phyloP scores from a whole-genome alignment of 2,888 invertebrate species.

The Escarpia spicata region DNA sequence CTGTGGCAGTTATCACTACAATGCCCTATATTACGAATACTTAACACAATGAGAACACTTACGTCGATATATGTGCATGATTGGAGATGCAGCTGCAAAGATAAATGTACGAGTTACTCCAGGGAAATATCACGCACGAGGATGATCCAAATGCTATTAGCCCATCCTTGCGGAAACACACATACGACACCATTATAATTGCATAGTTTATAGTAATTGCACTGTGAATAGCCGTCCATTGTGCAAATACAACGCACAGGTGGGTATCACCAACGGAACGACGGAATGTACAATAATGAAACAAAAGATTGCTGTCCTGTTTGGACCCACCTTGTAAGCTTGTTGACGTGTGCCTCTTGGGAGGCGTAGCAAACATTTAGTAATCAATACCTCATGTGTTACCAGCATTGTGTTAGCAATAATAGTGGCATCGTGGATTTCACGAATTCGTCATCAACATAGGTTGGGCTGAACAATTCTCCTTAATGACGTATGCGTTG shows the following conservation, averaged over 20 bases:
- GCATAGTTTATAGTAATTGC: neutral
- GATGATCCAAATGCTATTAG: neutral
- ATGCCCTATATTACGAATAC: no score
- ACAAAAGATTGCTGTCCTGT: neutral
- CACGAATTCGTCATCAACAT: neutral
- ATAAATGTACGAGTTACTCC: neutral
- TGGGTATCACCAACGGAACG: neutral
- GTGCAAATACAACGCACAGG: neutral
- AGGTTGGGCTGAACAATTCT: neutral
- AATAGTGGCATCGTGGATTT: neutral
- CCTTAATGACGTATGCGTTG: neutral
- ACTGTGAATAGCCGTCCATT: neutral
- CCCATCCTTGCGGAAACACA: neutral
- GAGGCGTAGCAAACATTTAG: neutral
- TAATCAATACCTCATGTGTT: neutral
- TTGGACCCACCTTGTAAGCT: neutral
- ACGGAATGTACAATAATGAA: neutral
- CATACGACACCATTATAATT: neutral
- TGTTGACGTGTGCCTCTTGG: neutral
- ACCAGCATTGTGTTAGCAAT: neutral
- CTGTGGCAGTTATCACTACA: neutral
- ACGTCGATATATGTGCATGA: constrained; percentile 60
- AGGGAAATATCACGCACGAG: neutral
- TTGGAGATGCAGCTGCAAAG: constrained; percentile 47
- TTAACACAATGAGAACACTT: constrained; percentile 43